Conservation (phyloP, 2,797 vertebrate genomes). For the Smutsia gigantea region DNA sequence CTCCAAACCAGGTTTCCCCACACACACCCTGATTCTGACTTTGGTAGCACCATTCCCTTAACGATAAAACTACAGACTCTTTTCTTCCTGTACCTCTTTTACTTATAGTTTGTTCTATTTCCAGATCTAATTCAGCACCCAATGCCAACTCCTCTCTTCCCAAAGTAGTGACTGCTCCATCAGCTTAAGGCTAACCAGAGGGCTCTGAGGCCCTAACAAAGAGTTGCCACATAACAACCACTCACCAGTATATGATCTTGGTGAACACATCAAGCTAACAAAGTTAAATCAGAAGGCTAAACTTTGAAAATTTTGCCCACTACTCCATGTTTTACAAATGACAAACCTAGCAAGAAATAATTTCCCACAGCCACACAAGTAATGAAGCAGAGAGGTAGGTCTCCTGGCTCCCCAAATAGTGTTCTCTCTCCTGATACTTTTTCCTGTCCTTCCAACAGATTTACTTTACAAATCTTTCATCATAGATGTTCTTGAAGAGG, state of each 20-base stretch:
- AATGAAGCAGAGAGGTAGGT: not conserved
- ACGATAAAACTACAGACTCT: not conserved
- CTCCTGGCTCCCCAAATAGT: not conserved
- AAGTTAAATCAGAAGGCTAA: not conserved
- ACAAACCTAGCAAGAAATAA: not conserved
- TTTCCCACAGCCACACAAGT: not conserved
- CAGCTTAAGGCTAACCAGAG: not conserved
- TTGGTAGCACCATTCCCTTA: not conserved
- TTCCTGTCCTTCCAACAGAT: not conserved
- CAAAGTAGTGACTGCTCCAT: not conserved
- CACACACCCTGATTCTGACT: not conserved
- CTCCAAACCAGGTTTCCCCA: not conserved
- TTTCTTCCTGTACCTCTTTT: not conserved
- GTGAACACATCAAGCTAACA: not conserved
- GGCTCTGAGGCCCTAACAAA: not conserved
- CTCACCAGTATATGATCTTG: not conserved
- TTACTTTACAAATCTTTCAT: conserved; percentile 9
- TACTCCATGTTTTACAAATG: not conserved
- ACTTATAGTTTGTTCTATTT: not conserved
- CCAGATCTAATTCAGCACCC: not conserved
- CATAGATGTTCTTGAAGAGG: not conserved
- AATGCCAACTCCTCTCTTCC: not conserved
- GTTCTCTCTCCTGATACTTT: not conserved
- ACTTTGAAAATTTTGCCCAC: not conserved
- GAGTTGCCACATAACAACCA: not conserved